Percentiles rank a stretch among this genome's conserved stretches.
These are phyloP conservation scores for Cryptotis parvus DNA, from an alignment of 2,113 vertebrate species.

Conservation along the genomic window DNA sequence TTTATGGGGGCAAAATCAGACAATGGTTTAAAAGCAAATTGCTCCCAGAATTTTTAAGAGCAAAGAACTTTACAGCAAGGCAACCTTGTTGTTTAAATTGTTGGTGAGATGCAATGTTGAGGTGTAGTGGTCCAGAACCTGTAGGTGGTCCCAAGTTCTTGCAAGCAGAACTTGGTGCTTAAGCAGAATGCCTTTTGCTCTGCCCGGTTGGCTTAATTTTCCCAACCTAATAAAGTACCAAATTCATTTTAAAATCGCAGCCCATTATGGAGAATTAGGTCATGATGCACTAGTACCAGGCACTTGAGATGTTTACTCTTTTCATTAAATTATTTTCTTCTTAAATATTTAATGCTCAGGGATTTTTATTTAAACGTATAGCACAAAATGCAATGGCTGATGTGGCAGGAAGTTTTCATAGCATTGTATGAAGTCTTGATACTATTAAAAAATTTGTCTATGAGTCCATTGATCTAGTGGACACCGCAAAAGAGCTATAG, in stretches of 20 bases:
- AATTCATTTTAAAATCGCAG: slow-evolving; percentile 68
- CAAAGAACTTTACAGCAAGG: neutral
- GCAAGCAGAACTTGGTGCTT: neutral
- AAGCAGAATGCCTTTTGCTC: slow-evolving; percentile 28
- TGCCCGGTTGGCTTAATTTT: neutral
- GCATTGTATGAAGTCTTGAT: neutral
- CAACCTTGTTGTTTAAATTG: neutral
- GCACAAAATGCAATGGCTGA: slow-evolving; percentile 47
- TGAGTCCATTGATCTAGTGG: slow-evolving; percentile 25
- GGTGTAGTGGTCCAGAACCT: neutral
- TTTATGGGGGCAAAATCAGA: neutral
- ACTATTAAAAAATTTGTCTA: slow-evolving; percentile 38
- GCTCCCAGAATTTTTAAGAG: slow-evolving; percentile 35
- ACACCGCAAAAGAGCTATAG: slow-evolving; percentile 22
- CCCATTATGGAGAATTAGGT: slow-evolving; percentile 57
- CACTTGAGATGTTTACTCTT: slow-evolving; percentile 68
- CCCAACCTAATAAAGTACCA: neutral
- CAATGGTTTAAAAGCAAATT: slow-evolving; percentile 23
- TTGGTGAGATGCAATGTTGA: neutral
- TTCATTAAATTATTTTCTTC: slow-evolving; percentile 70
- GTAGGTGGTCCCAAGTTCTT: neutral
- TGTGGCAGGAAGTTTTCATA: neutral
- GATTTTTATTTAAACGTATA: slow-evolving; percentile 56
- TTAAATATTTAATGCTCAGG: slow-evolving; percentile 76
- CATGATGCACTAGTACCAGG: neutral